Percentiles rank a stretch among this genome's conserved stretches.
Conservation (phyloP, 2,797 vertebrate species). For the Capromys pilorides region DNA sequence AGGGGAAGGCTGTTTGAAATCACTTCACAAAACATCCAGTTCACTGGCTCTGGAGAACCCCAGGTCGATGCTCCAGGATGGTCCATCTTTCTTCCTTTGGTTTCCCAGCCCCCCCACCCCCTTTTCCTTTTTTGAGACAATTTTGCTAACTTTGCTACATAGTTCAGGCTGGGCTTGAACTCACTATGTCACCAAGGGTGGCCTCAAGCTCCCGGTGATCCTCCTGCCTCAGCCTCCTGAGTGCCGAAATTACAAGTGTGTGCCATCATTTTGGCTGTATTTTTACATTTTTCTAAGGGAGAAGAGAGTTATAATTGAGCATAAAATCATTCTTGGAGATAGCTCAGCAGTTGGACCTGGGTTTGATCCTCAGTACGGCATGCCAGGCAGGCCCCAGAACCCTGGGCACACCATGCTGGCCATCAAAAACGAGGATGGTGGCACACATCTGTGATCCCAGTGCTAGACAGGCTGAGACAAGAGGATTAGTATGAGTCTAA, state of each 20-base stretch:
- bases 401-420: no score
- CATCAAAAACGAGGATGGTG: no score
- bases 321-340: not conserved
- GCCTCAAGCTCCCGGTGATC: not conserved
- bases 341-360: no score
- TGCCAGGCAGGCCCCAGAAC: no score
- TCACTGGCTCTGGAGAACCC: not conserved
- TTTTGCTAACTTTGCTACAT: not conserved
- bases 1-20: not conserved
- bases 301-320: not conserved
- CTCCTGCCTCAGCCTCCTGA: not conserved
- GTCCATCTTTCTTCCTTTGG: not conserved
- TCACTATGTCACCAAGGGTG: not conserved
- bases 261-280: not conserved
- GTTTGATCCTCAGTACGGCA: no score
- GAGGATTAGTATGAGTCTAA: no score
- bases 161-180: not conserved
- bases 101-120: no score
- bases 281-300: not conserved
- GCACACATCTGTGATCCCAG: no score
- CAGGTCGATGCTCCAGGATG: not conserved
- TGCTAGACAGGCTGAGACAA: no score
- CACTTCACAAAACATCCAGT: conserved; percentile 39
- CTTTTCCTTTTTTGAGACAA: not conserved
- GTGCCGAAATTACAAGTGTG: not conserved